Conservation (phyloP, 2,888 invertebrate genomes). For the Andrena haemorrhoa region DNA sequence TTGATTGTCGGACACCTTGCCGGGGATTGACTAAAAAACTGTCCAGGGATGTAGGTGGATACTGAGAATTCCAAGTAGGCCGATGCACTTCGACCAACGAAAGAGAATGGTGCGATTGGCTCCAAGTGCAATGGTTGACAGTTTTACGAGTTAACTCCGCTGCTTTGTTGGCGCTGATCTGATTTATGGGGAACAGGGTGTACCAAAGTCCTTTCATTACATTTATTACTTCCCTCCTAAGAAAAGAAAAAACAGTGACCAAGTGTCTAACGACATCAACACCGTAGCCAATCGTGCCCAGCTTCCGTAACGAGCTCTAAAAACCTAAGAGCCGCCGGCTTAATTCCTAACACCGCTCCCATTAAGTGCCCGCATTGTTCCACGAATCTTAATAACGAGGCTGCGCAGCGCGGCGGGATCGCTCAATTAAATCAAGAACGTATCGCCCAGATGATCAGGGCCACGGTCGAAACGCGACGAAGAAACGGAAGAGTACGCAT, state of each 20-base stretch:
- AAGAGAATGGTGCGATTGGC: neutral
- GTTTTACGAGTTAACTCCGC: neutral
- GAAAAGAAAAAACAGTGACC: neutral
- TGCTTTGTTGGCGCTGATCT: neutral
- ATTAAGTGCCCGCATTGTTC: constrained; percentile 24
- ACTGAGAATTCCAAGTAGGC: neutral
- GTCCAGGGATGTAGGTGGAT: neutral
- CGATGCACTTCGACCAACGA: neutral
- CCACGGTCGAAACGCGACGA: constrained; percentile 45
- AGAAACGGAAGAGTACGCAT: constrained; percentile 58
- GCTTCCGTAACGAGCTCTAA: neutral
- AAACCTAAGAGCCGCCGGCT: neutral
- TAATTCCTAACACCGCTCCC: neutral
- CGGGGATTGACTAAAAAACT: neutral
- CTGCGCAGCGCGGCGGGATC: constrained; percentile 30
- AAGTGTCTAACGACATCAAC: neutral
- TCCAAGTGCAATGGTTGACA: neutral
- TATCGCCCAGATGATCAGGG: constrained; percentile 37
- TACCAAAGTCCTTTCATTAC: neutral
- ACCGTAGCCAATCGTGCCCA: neutral
- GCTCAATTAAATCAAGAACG: constrained; percentile 64
- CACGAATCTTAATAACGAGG: constrained; percentile 38
- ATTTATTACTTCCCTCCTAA: neutral
- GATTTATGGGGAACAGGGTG: no score
- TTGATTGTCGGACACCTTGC: constrained; percentile 11